Evolutionary conservation across 2,113 vertebrate genomes (phyloP).

Genomic region (Otolemur garnettii): DNA sequence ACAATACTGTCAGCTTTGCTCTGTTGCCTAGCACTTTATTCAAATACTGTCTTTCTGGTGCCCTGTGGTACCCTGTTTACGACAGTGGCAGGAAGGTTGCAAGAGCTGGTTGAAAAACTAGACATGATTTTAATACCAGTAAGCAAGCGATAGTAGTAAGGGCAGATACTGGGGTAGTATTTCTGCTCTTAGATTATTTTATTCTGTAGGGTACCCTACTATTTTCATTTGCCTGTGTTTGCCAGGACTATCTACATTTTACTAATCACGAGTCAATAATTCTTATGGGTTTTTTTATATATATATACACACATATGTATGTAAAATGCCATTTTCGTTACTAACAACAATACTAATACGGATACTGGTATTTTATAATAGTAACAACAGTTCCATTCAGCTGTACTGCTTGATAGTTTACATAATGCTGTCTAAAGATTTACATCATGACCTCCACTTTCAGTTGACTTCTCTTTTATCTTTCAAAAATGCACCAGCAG

Average conservation of each 20-base stretch:
- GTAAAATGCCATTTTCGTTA: neutral
- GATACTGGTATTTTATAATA: neutral
- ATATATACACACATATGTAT: neutral
- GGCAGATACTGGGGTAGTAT: neutral
- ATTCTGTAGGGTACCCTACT: neutral
- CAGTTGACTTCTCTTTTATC: neutral
- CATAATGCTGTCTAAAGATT: neutral
- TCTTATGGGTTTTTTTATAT: neutral
- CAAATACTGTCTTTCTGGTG: neutral
- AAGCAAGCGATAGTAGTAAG: too few relatives aligned
- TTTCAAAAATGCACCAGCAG: neutral
- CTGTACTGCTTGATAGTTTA: neutral
- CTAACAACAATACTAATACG: neutral
- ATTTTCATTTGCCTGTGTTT: neutral
- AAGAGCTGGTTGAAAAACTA: neutral
- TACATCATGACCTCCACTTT: too few relatives aligned
- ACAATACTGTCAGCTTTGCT: neutral
- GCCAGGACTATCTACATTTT: neutral
- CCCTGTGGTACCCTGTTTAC: neutral
- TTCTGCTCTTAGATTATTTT: neutral
- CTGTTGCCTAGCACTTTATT: neutral
- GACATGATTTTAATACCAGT: too few relatives aligned
- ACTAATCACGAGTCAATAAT: neutral
- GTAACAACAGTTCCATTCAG: neutral
- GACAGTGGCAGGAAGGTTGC: neutral